Evolutionary conservation across 2,888 invertebrate species (phyloP), one percentile per base, ranked within the genome.

Genomic region (Adelphocoris suturalis): DNA sequence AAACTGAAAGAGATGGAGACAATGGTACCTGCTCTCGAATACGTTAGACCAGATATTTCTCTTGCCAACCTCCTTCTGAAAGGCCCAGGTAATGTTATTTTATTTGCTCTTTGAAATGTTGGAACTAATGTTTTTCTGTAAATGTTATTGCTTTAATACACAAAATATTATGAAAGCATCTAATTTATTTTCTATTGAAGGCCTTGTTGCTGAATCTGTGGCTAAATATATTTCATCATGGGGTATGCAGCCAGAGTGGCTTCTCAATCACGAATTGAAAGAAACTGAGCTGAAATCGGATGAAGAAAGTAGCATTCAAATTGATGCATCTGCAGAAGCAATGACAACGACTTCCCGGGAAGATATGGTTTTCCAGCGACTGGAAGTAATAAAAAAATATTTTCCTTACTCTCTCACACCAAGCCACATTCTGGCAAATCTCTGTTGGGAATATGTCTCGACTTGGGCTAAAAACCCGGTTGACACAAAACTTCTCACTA

Each of bases 371-470:
- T 95, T 96, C 89, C 95, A 95, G 91, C 95, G 96, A 93, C 92
- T 96, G 2, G 94, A 95, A 46, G 93, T 96, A 37, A 93, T 97
- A 90, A 95, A 96, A 84, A 94, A 95, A 78, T 97, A 97, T 92
- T 98, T 98, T 93, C 98, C 98, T 0, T 96, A 97, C 92, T 98
- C 98, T 93, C 94, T 98, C 88, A 95, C 96, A 89, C 95, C 96
- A 0, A 96, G 97, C 92, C 95, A 96, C 61, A 94, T 99, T 68
- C 94, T 98, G 84, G 96, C 97, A 16, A 97, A 98, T 93, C 96
- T 98, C 95, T 96, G 96, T 91, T 98, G 98, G 98, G 98, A 98
- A 93, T 98, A 97, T 93, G 96, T 97, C 88, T 95, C 97, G 91
- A 95, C 95, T 86, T 99, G 98, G 98, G 97, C 97, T 92, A 97